phyloP scores from a whole-genome alignment of 2,113 vertebrate species.

The Oreocharis arfaki region DNA sequence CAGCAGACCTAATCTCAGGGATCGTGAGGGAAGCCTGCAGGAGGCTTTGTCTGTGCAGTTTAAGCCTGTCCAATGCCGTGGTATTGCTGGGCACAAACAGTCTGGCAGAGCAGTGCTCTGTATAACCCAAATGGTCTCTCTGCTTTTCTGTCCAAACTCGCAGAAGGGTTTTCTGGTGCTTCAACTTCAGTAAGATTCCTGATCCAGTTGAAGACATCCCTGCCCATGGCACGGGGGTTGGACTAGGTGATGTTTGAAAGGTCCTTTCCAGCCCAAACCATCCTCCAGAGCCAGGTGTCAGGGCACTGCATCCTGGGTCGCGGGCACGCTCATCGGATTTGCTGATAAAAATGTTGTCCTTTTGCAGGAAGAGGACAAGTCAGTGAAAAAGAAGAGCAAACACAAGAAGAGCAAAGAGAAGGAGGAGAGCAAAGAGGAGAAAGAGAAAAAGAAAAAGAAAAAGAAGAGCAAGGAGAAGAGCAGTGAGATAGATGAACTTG shows the following conservation, averaged over 20 bases:
- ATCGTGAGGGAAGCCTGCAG: background rate
- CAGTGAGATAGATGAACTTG: slow-evolving; percentile 82
- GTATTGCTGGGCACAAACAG: background rate
- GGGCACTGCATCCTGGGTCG: background rate
- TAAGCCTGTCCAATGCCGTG: background rate
- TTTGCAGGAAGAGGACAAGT: slow-evolving; percentile 87
- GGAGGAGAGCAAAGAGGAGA: slow-evolving; percentile 79
- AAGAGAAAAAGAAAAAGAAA: slow-evolving; percentile 71
- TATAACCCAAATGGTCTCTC: background rate
- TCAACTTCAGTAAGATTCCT: background rate
- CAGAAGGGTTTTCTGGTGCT: background rate
- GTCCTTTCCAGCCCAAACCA: background rate
- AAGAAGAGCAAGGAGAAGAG: slow-evolving; percentile 75
- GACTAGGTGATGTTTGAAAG: background rate
- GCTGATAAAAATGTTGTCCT: background rate
- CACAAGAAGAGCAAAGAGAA: slow-evolving; percentile 84
- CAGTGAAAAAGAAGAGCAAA: slow-evolving; percentile 81
- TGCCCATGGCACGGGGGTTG: background rate
- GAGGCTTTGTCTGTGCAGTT: background rate
- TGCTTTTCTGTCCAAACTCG: background rate
- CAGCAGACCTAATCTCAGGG: background rate
- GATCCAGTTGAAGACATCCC: background rate
- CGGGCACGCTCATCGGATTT: background rate
- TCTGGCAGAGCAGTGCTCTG: background rate
- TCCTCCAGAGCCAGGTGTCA: background rate